A percentile compares a stretch with the other conserved stretches of the same genome.
These are phyloP conservation scores for Dugesia japonica DNA, from an alignment of 2,888 invertebrate genomes.

Conservation along the genomic window DNA sequence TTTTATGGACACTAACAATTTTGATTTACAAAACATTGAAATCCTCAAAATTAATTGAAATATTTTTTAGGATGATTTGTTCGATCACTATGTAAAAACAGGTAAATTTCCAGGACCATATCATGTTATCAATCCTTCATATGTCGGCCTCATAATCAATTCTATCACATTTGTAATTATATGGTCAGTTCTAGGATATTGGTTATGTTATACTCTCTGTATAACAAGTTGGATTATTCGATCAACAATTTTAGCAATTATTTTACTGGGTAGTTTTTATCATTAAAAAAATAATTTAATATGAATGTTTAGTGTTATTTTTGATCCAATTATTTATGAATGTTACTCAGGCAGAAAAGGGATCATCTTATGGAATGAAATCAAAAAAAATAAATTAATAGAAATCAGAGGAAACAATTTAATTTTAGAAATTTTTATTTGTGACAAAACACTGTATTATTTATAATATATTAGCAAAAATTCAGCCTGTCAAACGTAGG, in stretches of 20 bases:
- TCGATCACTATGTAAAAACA: neutral
- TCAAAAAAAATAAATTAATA: neutral
- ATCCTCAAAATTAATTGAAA: neutral
- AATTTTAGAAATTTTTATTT: too few species aligned
- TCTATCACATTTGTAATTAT: neutral
- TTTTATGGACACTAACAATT: too few species aligned
- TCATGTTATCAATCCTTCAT: neutral
- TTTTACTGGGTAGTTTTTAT: neutral
- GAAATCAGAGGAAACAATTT: too few species aligned
- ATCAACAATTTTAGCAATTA: neutral
- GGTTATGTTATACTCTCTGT: neutral
- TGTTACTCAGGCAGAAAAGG: conserved; percentile 1
- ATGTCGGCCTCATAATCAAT: neutral
- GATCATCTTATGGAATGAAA: neutral
- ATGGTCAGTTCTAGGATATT: neutral
- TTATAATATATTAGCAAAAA: neutral
- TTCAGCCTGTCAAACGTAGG: neutral
- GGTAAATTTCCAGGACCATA: neutral
- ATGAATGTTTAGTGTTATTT: neutral
- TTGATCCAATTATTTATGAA: neutral
- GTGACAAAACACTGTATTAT: too few species aligned
- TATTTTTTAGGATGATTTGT: neutral
- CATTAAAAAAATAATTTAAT: too few species aligned
- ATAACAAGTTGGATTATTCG: neutral
- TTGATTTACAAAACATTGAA: too few species aligned